Conservation (phyloP, 2,113 vertebrate genomes). For the Paedocypris sp. region DNA sequence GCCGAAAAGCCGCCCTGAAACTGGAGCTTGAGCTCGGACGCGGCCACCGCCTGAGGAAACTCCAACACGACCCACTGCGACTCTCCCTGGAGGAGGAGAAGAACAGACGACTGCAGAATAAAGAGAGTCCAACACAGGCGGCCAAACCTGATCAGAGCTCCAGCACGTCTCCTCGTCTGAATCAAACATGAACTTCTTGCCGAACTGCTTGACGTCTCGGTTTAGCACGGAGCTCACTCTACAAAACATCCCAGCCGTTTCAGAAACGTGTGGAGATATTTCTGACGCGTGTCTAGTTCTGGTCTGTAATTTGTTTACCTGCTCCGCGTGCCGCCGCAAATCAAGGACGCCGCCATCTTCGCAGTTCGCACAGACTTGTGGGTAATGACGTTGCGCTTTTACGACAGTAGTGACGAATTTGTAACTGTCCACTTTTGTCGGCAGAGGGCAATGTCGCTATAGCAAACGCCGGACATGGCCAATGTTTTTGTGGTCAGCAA, state of each 20-base stretch:
- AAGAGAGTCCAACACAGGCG: neutral
- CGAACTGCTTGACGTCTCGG: slow-evolving; percentile 78
- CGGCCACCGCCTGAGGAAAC: slow-evolving; percentile 67
- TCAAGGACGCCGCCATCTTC: too few species aligned
- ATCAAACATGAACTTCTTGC: slow-evolving; percentile 88
- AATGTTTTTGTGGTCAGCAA: too few species aligned
- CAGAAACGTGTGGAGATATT: too few species aligned
- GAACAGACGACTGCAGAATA: neutral
- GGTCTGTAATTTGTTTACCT: too few species aligned
- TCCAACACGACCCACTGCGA: slow-evolving; percentile 81
- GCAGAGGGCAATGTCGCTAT: too few species aligned
- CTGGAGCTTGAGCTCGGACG: slow-evolving; percentile 72
- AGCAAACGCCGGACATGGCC: too few species aligned
- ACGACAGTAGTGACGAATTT: too few species aligned
- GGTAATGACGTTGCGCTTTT: too few species aligned
- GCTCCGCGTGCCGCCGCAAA: too few species aligned
- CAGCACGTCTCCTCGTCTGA: slow-evolving; percentile 82
- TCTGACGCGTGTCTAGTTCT: too few species aligned
- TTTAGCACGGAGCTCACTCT: slow-evolving; percentile 90
- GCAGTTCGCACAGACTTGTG: too few species aligned
- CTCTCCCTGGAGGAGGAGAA: slow-evolving; percentile 60
- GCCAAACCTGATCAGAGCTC: slow-evolving; percentile 82
- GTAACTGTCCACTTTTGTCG: too few species aligned
- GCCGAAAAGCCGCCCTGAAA: slow-evolving; percentile 94
- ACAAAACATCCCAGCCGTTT: neutral